phyloP scores from a whole-genome alignment of 2,113 vertebrate species.

The Theropithecus gelada region DNA sequence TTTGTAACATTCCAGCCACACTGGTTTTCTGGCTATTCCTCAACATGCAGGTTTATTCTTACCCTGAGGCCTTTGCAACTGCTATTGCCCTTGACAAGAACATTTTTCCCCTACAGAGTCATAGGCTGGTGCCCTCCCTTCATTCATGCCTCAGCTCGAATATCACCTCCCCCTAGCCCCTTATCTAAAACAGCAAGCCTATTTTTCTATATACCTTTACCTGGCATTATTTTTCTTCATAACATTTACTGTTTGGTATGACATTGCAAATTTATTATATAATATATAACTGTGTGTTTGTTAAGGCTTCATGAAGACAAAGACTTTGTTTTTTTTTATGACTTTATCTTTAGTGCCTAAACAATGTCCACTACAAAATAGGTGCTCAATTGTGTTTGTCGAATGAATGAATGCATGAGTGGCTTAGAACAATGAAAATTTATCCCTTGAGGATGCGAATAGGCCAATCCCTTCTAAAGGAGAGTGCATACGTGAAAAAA shows the following conservation, averaged over 20 bases:
- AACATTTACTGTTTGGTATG: neutral
- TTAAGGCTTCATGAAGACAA: neutral
- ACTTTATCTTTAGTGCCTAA: neutral
- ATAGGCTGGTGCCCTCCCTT: neutral
- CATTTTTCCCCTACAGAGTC: neutral
- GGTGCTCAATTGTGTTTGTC: neutral
- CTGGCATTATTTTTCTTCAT: neutral
- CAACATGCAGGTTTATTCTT: neutral
- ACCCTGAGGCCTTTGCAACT: neutral
- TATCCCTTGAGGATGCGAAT: neutral
- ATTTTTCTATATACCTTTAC: neutral
- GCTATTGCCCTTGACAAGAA: neutral
- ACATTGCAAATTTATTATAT: neutral
- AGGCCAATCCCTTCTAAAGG: neutral
- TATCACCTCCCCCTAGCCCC: rapidly evolving
- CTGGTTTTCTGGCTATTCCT: neutral
- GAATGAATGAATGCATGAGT: neutral
- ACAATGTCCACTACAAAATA: neutral
- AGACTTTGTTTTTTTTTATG: neutral
- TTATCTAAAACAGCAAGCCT: neutral
- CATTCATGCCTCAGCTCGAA: neutral
- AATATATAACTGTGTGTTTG: neutral
- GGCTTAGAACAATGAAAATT: neutral
- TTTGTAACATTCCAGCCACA: neutral
- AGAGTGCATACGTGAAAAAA: neutral